Percentiles rank a stretch among this genome's conserved stretches.
These are phyloP conservation scores for Sitobion miscanthi DNA, from an alignment of 1,140 invertebrate genomes.

Conservation along the genomic window DNA sequence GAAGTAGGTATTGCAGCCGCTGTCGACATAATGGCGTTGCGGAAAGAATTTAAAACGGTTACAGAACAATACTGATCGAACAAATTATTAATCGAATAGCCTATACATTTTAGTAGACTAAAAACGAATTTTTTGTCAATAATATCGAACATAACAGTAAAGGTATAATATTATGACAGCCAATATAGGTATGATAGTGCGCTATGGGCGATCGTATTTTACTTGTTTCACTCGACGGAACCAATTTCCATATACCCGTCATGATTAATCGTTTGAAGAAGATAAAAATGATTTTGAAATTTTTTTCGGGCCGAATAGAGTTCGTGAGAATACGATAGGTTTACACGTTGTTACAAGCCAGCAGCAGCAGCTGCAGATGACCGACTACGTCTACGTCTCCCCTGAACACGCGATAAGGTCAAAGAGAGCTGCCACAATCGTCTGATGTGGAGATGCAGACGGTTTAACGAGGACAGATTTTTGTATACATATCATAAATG, in stretches of 20 bases:
- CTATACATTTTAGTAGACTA: not conserved
- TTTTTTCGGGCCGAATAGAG: not conserved
- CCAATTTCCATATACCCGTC: not conserved
- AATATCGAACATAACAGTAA: not conserved
- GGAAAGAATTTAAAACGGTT: not conserved
- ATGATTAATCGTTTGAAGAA: not conserved
- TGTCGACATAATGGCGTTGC: not conserved
- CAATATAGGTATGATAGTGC: too few species aligned
- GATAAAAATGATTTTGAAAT: not conserved
- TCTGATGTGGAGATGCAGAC: constrained; percentile 37
- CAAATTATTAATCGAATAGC: too few species aligned
- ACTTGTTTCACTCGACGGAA: not conserved
- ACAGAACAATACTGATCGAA: not conserved
- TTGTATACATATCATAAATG: not conserved
- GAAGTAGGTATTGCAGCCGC: too few species aligned
- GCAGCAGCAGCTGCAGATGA: constrained; percentile 13
- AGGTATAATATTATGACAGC: too few species aligned
- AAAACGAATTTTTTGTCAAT: not conserved
- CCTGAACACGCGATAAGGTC: not conserved
- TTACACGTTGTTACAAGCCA: not conserved
- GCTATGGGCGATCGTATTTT: not conserved
- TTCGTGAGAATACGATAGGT: not conserved
- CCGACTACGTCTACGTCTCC: not conserved
- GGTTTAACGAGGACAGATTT: constrained; percentile 8
- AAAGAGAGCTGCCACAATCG: not conserved